Evolutionary conservation across 2,113 vertebrate genomes (phyloP).

Genomic region (Calypte anna): DNA sequence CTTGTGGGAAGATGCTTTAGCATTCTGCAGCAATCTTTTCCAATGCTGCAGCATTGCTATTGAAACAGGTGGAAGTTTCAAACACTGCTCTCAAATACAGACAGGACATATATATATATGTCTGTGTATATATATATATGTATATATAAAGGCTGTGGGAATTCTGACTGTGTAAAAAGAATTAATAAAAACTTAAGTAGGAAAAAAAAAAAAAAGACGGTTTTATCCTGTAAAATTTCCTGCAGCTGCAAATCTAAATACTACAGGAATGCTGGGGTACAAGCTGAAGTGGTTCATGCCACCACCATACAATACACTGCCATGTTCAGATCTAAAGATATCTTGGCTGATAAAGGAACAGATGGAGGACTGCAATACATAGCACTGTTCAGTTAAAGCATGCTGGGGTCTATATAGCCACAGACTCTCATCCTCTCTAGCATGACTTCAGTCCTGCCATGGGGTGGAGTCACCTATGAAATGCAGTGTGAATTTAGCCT

Average conservation of each 20-base stretch:
- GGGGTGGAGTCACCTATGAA: not conserved
- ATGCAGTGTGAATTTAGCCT: not conserved
- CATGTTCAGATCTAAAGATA: conserved; percentile 64
- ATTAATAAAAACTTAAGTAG: conserved; percentile 17
- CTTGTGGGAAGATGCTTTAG: conserved; percentile 17
- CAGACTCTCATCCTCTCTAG: not conserved
- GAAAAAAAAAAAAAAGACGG: not conserved
- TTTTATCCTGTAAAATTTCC: conserved; percentile 12
- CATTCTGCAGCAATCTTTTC: conserved; percentile 37
- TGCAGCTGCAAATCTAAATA: conserved; percentile 24
- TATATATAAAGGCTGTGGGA: not conserved
- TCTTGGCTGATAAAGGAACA: conserved; percentile 38
- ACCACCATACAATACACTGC: conserved; percentile 25
- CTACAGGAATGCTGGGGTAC: conserved; percentile 17
- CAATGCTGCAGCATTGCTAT: not conserved
- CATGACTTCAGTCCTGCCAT: not conserved
- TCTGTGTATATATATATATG: not conserved
- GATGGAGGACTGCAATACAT: conserved; percentile 48
- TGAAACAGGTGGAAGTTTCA: conserved; percentile 57
- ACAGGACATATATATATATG: not conserved
- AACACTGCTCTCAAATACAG: conserved; percentile 17
- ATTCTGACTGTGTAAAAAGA: conserved; percentile 31
- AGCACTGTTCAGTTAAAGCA: conserved; percentile 20
- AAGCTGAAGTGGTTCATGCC: conserved; percentile 26
- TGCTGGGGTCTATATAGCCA: not conserved